These are phyloP conservation scores for Psittacula derbiana DNA, from an alignment of 2,797 vertebrate genomes.

Conservation along the genomic window DNA sequence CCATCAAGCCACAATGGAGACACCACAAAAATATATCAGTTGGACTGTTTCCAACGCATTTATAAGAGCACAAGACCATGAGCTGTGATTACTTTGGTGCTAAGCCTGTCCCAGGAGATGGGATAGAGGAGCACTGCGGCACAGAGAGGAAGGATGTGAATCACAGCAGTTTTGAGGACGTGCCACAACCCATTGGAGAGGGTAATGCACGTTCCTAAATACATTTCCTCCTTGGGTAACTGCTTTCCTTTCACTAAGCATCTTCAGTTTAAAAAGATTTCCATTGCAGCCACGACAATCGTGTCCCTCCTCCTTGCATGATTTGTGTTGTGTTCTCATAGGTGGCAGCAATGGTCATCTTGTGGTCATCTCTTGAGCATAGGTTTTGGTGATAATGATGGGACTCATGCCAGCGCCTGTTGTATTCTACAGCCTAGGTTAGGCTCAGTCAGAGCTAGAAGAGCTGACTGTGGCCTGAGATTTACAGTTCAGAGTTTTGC, in stretches of 20 bases:
- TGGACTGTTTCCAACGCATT: not conserved
- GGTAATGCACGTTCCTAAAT: fast-evolving
- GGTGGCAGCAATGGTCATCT: not conserved
- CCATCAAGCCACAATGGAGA: not conserved
- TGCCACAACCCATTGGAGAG: fast-evolving
- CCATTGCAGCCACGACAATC: fast-evolving
- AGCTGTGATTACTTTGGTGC: not conserved
- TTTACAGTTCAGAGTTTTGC: not conserved
- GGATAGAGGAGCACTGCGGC: not conserved
- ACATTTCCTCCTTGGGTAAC: not conserved
- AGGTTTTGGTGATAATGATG: not conserved
- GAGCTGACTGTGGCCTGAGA: not conserved
- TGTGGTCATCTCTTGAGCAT: not conserved
- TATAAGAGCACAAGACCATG: not conserved
- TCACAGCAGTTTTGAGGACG: not conserved
- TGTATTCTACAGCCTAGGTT: not conserved
- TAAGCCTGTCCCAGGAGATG: not conserved
- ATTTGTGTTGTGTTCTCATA: not conserved
- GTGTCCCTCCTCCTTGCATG: fast-evolving
- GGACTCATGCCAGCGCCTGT: not conserved
- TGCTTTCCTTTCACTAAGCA: fast-evolving
- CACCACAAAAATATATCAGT: not conserved
- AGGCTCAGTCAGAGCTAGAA: not conserved
- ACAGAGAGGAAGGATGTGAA: not conserved
- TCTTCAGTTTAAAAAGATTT: not conserved